Evolutionary conservation across 2,797 vertebrate species (phyloP).

Genomic region (Varecia variegata): DNA sequence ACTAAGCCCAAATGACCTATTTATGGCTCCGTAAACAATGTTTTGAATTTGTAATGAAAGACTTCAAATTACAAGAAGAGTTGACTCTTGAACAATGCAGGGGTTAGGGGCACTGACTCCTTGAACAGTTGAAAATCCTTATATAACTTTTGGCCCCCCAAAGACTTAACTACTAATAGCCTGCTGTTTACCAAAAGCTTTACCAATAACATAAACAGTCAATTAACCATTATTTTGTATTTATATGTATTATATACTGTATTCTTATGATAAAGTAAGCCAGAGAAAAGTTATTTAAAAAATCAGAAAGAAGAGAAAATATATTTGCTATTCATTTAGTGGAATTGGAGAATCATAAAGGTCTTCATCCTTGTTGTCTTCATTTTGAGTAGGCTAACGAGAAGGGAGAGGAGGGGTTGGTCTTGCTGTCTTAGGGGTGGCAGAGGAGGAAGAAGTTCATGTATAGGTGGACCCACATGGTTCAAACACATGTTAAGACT

Average conservation of each 20-base stretch:
- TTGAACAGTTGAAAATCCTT: neutral
- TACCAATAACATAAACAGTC: neutral
- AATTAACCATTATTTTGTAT: neutral
- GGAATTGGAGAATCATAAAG: neutral
- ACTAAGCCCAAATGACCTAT: neutral
- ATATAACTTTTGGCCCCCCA: neutral
- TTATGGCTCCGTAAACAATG: neutral
- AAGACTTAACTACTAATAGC: neutral
- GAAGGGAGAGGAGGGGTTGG: neutral
- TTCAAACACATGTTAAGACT: neutral
- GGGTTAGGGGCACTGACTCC: neutral
- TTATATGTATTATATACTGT: neutral
- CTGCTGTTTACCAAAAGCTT: neutral
- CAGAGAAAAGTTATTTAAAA: neutral
- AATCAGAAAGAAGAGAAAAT: neutral
- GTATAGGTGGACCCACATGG: neutral
- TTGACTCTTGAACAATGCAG: neutral
- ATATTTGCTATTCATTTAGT: neutral
- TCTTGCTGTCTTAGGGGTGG: neutral
- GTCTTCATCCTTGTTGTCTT: neutral
- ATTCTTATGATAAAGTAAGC: neutral
- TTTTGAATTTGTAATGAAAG: neutral
- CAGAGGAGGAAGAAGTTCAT: neutral
- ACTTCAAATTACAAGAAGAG: neutral
- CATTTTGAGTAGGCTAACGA: neutral